These are phyloP conservation scores for Malurus elegans DNA, from an alignment of 2,113 vertebrate genomes.

Conservation along the genomic window DNA sequence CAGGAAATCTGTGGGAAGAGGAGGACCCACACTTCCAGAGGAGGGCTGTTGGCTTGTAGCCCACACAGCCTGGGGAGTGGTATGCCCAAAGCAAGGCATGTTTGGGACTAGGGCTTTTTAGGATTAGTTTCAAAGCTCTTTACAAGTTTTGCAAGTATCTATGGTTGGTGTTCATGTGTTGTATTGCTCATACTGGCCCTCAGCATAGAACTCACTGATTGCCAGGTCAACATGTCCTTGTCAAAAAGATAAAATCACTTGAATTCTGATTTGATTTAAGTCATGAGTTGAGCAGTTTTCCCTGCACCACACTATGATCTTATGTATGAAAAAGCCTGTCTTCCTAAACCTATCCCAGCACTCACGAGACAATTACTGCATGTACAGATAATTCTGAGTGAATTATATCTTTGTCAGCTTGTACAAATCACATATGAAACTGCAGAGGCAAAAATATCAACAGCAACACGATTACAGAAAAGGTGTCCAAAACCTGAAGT, in stretches of 20 bases:
- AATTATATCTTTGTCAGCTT: background rate
- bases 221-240: background rate
- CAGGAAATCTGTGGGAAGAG: background rate
- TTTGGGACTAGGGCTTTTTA: background rate
- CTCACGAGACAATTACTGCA: background rate
- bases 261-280: background rate
- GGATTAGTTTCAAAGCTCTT: background rate
- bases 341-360: background rate
- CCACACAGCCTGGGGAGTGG: background rate
- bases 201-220: background rate
- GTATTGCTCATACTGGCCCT: background rate
- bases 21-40: background rate
- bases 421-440: background rate
- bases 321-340: background rate
- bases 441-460: background rate
- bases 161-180: background rate
- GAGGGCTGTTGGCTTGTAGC: background rate
- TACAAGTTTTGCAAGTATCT: background rate
- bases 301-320: background rate
- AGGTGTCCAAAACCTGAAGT: background rate
- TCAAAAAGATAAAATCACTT: background rate
- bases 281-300: background rate
- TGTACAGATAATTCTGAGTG: background rate
- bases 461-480: background rate
- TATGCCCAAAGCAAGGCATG: rapidly evolving